Evolutionary conservation across 2,888 invertebrate species (phyloP), one percentile per base, ranked within the genome.

Genomic region (Dastarcus helophoroides): DNA sequence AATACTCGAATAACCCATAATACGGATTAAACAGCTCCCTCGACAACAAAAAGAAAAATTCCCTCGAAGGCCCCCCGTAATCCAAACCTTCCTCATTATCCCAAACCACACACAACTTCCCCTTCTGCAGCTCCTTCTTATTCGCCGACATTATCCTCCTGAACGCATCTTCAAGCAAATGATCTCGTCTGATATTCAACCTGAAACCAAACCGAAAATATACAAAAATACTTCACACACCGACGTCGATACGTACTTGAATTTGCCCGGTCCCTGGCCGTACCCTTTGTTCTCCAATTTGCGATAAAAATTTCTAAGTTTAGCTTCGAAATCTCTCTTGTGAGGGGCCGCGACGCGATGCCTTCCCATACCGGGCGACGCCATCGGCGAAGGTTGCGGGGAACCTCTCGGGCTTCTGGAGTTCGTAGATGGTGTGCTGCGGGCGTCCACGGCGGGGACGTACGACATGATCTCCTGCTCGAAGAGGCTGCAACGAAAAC

Each of bases 391-490:
- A 9, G 69, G 65, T 39, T 82, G 79, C 25, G 75, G 73, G 33
- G 76, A 76, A 29, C 65, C 67, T 35, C 70, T 47, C 26, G 69
- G 73, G 46, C 68, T 71, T 44, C 67, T 62, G 54, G 45, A 57
- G 52, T 33, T 33, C 9, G 37, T 39, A 7, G 44, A 26, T 23
- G 31, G 44, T 12, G 41, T 29, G 17, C 43, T 38, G 31, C 44
- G 43, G 44, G 64, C 64, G 42, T 68, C 67, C 43, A 70, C 68
- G 3, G 75, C 73, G 40, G 89, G 93, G 54, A 93, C 85, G 66
- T 91, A 93, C 48, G 90, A 90, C 93, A 94, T 91, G 56, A 94
- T 93, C 73, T 94, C 93, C 71, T 94, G 88, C 65, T 95, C 94
- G 70, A 94, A 93, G 53, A 93, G 76, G 72, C 94, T 94, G 73